phyloP scores from a whole-genome alignment of 2,888 invertebrate species.

The Timandra comae region DNA sequence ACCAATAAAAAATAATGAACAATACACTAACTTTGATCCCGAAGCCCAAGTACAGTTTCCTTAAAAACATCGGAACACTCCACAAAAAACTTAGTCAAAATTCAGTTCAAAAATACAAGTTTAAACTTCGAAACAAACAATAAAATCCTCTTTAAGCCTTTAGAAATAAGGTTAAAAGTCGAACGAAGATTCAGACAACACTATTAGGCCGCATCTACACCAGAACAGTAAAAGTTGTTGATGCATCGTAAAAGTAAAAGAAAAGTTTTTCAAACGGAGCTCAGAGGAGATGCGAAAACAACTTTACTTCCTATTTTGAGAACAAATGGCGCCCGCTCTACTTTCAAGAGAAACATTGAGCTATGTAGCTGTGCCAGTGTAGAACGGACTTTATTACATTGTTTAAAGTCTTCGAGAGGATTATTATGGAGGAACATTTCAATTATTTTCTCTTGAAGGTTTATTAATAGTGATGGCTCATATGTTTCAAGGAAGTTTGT shows the following conservation, averaged over 20 bases:
- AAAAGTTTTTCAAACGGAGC: constrained; percentile 33
- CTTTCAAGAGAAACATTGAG: constrained; percentile 32
- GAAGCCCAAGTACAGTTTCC: constrained; percentile 7
- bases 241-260: constrained; percentile 43
- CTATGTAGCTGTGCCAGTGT: constrained; percentile 20
- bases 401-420: constrained; percentile 3
- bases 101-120: background rate
- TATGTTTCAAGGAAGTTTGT: too few species aligned
- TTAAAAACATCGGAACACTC: constrained; percentile 19
- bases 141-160: too few species aligned
- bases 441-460: too few species aligned
- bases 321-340: constrained; percentile 47
- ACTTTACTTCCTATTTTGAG: constrained; percentile 57
- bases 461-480: too few species aligned
- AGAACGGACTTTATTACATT: constrained; percentile 23
- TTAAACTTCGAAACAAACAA: too few species aligned
- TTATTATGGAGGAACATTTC: too few species aligned
- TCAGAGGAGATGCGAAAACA: constrained; percentile 49
- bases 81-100: constrained; percentile 17
- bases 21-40: too few species aligned
- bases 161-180: too few species aligned
- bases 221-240: constrained; percentile 25
- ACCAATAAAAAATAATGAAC: too few species aligned
- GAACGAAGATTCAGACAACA: constrained; percentile 20
- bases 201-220: constrained; percentile 22